Conservation (phyloP, 2,113 vertebrate species). For the Sialia sialis region DNA sequence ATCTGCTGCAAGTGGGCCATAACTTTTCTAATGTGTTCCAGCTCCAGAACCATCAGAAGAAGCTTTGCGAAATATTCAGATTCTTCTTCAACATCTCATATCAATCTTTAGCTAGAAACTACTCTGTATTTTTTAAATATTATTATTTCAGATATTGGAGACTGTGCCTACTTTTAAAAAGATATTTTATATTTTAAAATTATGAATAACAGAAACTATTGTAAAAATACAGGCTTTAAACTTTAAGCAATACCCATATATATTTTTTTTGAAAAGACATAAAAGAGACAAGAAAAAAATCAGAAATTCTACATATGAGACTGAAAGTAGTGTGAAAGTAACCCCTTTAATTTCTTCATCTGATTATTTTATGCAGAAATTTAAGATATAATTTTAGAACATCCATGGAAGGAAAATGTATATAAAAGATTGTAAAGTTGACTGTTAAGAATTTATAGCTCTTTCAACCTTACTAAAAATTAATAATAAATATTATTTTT, state of each 20-base stretch:
- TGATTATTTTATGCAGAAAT: background rate
- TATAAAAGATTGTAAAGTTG: background rate
- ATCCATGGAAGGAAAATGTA: background rate
- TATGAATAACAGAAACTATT: background rate
- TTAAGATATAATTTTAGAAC: background rate
- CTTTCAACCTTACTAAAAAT: background rate
- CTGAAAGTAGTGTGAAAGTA: background rate
- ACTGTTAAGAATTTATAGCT: background rate
- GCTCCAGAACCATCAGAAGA: background rate
- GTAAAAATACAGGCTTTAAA: background rate
- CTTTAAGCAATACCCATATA: background rate
- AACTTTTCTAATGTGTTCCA: background rate
- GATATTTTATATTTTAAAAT: background rate
- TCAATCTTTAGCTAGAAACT: background rate
- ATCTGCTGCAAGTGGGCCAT: background rate
- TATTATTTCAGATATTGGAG: background rate
- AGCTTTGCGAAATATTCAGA: background rate
- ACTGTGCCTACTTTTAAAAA: background rate
- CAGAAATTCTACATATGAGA: background rate
- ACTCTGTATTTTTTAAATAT: background rate
- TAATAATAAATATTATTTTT: background rate
- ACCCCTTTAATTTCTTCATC: background rate
- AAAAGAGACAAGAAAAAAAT: background rate
- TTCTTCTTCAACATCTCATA: background rate
- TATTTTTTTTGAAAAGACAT: background rate